phyloP scores from a whole-genome alignment of 2,797 vertebrate genomes.

The Eulemur albifrons region DNA sequence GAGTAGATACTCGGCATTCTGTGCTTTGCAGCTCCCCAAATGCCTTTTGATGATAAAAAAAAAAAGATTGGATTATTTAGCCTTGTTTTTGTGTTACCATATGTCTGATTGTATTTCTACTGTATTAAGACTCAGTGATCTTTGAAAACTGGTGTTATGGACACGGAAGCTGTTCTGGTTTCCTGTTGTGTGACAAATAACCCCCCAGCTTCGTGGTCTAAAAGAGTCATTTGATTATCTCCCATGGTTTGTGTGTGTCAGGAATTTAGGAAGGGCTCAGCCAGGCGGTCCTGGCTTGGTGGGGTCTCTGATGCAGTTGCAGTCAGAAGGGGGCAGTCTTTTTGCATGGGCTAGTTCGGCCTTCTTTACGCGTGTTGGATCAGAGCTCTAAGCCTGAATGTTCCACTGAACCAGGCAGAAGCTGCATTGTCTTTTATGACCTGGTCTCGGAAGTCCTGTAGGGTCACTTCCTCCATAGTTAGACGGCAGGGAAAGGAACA shows the following conservation, averaged over 20 bases:
- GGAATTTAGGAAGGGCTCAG: slow-evolving; percentile 1
- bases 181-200: not conserved
- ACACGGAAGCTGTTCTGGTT: not conserved
- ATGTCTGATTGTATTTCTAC: slow-evolving; percentile 41
- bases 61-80: not conserved
- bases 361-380: not conserved
- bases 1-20: not conserved
- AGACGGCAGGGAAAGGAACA: not conserved
- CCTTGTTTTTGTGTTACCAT: slow-evolving; percentile 27
- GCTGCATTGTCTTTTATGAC: not conserved
- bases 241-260: not conserved
- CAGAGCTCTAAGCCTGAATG: not conserved
- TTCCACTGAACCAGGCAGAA: not conserved
- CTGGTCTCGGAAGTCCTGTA: not conserved
- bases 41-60: slow-evolving; percentile 35
- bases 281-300: not conserved
- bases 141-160: slow-evolving; percentile 49
- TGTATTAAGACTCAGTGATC: slow-evolving; percentile 35
- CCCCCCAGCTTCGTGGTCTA: not conserved
- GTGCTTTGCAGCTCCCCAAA: not conserved
- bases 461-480: not conserved
- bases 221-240: not conserved
- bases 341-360: not conserved
- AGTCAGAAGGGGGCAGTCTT: not conserved
- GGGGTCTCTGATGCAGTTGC: not conserved